Base-by-base conservation (phyloP, 2,113 vertebrate genomes). In the Acrocephalus kingi region DNA sequence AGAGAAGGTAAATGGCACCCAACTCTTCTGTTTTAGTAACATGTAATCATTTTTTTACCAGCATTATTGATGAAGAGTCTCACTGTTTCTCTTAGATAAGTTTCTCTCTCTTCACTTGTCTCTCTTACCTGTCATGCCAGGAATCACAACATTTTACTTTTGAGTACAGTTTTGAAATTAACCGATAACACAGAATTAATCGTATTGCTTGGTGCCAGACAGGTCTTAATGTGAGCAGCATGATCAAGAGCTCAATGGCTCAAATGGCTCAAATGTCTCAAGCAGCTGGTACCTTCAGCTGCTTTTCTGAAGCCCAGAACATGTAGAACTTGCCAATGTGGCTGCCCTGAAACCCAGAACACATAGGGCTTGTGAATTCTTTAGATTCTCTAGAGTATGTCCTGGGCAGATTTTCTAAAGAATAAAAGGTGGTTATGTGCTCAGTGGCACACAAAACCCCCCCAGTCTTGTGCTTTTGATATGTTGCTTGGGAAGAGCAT, bases 1-100 rank as follows among this genome's bases (percentile, higher is more conserved):
- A 89, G 98, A 99, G 96, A 98, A 98, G 98, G 99, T 99, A 97
- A 98, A 87, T 87, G 52, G 31, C 33, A 21, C n/a, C 11, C 39
- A 30, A 63, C 15, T 81, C 7, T 31, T 31, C n/a, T 63, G 17
- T 37, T 80, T 41, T 69, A 68, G 20, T 45, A 68, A 43, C 4
- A 18, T 10, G 1, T 30, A 25, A 67, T 63, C 0, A 7, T 35
- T 69, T 81, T 68, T 78, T 91, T 89, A 51, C 31, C 20, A 66
- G 19, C 22, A 7, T 62, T 0, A 0, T 51, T 68, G 45, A 18
- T 46, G 45, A 35, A 59, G 48, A 61, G 13, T 68, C 15, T 90
- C 12, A 15, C 11, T 66, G 15, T 4, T 84, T 90, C 61, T 85
- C 41, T 87, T 68, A 43, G n/a, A 9, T 59, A 37, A 0, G 0